Conservation (phyloP, 2,888 invertebrate genomes). For the Aplocera efformata region DNA sequence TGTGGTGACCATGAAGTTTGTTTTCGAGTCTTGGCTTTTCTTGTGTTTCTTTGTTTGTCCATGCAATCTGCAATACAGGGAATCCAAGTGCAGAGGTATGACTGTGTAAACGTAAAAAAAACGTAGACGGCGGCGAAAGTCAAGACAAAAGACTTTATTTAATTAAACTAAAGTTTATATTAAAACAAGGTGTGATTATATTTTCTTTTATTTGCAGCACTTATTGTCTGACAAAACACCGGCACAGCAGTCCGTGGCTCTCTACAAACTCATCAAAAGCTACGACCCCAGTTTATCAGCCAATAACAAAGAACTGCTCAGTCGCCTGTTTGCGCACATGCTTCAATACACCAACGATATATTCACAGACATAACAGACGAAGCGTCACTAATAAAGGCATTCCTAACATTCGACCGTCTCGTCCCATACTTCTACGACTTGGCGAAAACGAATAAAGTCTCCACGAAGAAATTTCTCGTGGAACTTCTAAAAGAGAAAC, state of each 20-base stretch:
- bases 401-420: slow-evolving; percentile 82
- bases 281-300: slow-evolving; percentile 90
- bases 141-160: too few relatives aligned
- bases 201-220: too few relatives aligned
- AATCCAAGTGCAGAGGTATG: too few relatives aligned
- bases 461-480: slow-evolving; percentile 83
- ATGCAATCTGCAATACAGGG: too few relatives aligned
- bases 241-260: slow-evolving; percentile 84
- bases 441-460: slow-evolving; percentile 86
- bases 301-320: slow-evolving; percentile 88
- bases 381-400: slow-evolving; percentile 66
- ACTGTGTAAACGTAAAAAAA: too few relatives aligned
- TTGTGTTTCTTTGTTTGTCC: too few relatives aligned
- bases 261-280: slow-evolving; percentile 92
- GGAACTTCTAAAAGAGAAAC: slow-evolving; percentile 87
- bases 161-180: too few relatives aligned
- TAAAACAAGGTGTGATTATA: too few relatives aligned
- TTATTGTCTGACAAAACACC: slow-evolving; percentile 82
- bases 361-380: slow-evolving; percentile 61
- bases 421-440: slow-evolving; percentile 82
- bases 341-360: slow-evolving; percentile 88
- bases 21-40: too few relatives aligned
- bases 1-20: too few relatives aligned
- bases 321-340: slow-evolving; percentile 86
- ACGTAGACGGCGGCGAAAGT: too few relatives aligned